These are phyloP conservation scores for Oscheius sp. DNA, from an alignment of 1,140 invertebrate genomes.

Conservation along the genomic window DNA sequence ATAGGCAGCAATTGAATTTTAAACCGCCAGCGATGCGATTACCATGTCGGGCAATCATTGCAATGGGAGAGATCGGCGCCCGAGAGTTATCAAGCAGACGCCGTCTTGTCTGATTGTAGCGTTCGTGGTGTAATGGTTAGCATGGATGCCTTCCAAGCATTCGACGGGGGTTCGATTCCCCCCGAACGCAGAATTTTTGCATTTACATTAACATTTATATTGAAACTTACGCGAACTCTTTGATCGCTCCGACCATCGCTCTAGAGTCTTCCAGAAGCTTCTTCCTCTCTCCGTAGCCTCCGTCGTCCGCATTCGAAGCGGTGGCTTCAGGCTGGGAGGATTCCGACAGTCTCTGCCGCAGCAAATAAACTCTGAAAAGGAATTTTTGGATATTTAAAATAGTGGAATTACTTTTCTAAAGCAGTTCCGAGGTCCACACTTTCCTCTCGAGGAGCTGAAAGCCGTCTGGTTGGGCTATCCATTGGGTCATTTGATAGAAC, in stretches of 20 bases:
- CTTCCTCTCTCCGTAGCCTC: background rate
- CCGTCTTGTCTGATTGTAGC: too few relatives aligned
- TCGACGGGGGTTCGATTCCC: slow-evolving; percentile 27
- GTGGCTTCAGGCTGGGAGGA: background rate
- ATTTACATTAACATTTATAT: too few relatives aligned
- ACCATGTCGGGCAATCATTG: too few relatives aligned
- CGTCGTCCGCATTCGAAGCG: background rate
- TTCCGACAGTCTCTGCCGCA: background rate
- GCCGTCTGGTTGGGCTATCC: slow-evolving; percentile 11
- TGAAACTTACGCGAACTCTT: background rate
- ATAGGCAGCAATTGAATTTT: too few relatives aligned
- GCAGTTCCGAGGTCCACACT: slow-evolving; percentile 11
- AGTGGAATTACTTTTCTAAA: background rate
- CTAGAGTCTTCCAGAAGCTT: background rate
- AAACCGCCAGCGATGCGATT: too few relatives aligned
- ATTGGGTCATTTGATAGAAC: slow-evolving; percentile 12
- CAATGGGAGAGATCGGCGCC: too few relatives aligned
- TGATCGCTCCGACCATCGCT: background rate
- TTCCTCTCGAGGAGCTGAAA: slow-evolving; percentile 14
- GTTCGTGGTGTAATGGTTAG: slow-evolving; percentile 34
- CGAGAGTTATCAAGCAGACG: too few relatives aligned
- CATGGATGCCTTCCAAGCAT: slow-evolving; percentile 32
- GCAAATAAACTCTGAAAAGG: background rate
- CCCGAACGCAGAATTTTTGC: slow-evolving; percentile 27
- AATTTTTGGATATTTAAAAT: background rate